Percentiles rank a stretch among this genome's conserved stretches.
phyloP scores from a whole-genome alignment of 30 jellyfish, hydroid and myxozoan species.

The Pelagia noctiluca region DNA sequence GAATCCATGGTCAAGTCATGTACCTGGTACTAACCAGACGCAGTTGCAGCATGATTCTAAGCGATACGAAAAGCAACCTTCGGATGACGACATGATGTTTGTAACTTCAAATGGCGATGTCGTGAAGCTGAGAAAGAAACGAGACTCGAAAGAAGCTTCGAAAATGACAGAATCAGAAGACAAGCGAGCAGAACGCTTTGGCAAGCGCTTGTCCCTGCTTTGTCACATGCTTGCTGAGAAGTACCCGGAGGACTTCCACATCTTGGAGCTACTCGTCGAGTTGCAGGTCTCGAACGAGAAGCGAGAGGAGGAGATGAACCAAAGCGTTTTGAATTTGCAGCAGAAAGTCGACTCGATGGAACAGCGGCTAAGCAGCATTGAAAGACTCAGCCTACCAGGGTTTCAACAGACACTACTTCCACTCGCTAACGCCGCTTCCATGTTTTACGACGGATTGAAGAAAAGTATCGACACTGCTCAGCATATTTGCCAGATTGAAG shows the following conservation, averaged over 20 bases:
- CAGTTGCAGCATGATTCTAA: neutral
- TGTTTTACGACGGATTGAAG: conserved; percentile 39
- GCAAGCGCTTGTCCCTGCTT: conserved; percentile 57
- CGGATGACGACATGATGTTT: conserved; percentile 31
- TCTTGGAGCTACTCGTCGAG: conserved; percentile 79
- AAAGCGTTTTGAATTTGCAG: conserved; percentile 42
- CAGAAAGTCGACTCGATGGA: conserved; percentile 48
- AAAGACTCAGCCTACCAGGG: conserved; percentile 48
- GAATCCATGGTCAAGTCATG: too few species aligned
- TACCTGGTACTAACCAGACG: conserved; percentile 5
- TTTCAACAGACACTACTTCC: conserved; percentile 45
- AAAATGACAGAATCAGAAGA: neutral
- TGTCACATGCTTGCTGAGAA: conserved; percentile 85
- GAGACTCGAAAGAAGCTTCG: neutral
- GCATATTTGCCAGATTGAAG: neutral
- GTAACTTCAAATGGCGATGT: conserved; percentile 66
- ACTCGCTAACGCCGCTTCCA: conserved; percentile 47
- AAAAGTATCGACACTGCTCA: conserved; percentile 9
- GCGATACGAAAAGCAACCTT: neutral
- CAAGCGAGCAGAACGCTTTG: conserved; percentile 52
- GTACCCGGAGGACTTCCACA: conserved; percentile 89
- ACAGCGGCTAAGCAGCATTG: conserved; percentile 38
- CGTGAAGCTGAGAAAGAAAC: conserved; percentile 40
- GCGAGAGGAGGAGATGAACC: conserved; percentile 68
- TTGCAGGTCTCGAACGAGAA: conserved; percentile 89